These are phyloP conservation scores for Ictalurus furcatus DNA, from an alignment of 2,113 vertebrate species.

Conservation along the genomic window DNA sequence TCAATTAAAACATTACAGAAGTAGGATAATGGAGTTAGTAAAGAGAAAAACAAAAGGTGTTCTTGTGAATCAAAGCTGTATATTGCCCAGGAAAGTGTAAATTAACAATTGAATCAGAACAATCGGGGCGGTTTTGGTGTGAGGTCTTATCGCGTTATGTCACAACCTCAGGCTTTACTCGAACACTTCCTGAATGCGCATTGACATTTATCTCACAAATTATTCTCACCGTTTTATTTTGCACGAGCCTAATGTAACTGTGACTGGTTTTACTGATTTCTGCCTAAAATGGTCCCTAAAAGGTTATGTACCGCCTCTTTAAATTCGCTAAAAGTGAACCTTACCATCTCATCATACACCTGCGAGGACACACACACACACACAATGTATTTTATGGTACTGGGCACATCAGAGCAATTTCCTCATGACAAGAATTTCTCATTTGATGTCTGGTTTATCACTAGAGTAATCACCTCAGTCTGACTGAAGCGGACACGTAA, in stretches of 20 bases:
- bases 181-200: neutral
- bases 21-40: neutral
- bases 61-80: neutral
- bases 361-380: neutral
- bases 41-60: neutral
- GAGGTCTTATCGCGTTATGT: neutral
- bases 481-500: neutral
- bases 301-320: neutral
- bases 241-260: neutral
- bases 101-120: neutral
- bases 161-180: neutral
- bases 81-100: neutral
- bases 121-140: neutral
- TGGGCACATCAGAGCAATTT: conserved; percentile 3
- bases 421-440: neutral
- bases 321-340: neutral
- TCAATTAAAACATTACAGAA: neutral
- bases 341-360: neutral
- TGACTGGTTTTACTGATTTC: neutral
- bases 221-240: neutral
- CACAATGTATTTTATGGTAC: neutral
- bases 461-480: conserved; percentile 18
- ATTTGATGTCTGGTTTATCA: conserved; percentile 21
- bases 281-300: neutral
- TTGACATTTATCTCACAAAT: neutral